A percentile compares a stretch with the other conserved stretches of the same genome.
Conservation (phyloP, 2,888 invertebrate genomes). For the Latrodectus elegans region DNA sequence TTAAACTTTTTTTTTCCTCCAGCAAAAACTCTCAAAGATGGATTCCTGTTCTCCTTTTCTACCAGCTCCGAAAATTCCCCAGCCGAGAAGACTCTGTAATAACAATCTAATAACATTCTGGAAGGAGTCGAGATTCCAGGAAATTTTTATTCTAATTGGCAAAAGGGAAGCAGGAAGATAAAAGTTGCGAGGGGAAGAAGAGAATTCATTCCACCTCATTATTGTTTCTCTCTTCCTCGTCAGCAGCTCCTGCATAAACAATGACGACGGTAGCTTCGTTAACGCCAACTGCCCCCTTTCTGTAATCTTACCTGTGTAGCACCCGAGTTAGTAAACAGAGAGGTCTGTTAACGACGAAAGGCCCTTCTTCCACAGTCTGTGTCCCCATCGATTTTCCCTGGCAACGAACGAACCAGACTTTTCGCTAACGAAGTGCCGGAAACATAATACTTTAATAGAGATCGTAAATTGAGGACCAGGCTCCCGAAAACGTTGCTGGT, state of each 20-base stretch:
- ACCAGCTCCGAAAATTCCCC: neutral
- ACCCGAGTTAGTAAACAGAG: slow-evolving; percentile 67
- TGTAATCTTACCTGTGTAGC: slow-evolving; percentile 66
- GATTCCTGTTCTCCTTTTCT: neutral
- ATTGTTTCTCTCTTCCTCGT: slow-evolving; percentile 9
- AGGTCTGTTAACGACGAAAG: slow-evolving; percentile 53
- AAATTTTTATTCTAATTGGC: slow-evolving; percentile 62
- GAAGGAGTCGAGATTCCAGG: neutral
- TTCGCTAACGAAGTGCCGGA: slow-evolving; percentile 65
- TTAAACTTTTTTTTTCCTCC: no score
- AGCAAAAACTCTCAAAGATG: no score
- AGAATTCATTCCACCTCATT: slow-evolving; percentile 38
- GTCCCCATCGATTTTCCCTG: slow-evolving; percentile 40
- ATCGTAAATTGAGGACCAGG: slow-evolving; percentile 68
- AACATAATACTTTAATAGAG: slow-evolving; percentile 68
- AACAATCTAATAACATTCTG: slow-evolving; percentile 55
- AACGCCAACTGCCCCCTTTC: slow-evolving; percentile 27
- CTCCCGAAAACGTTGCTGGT: slow-evolving; percentile 36
- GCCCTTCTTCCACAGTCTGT: neutral
- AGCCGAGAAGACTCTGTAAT: slow-evolving; percentile 19
- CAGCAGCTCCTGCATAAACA: slow-evolving; percentile 53
- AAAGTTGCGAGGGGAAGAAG: neutral
- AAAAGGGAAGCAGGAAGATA: slow-evolving; percentile 17
- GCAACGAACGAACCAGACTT: slow-evolving; percentile 13
- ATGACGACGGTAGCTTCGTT: slow-evolving; percentile 60